Evolutionary conservation across 2,888 invertebrate genomes (phyloP).

Genomic region (Carterocephalus palaemon): DNA sequence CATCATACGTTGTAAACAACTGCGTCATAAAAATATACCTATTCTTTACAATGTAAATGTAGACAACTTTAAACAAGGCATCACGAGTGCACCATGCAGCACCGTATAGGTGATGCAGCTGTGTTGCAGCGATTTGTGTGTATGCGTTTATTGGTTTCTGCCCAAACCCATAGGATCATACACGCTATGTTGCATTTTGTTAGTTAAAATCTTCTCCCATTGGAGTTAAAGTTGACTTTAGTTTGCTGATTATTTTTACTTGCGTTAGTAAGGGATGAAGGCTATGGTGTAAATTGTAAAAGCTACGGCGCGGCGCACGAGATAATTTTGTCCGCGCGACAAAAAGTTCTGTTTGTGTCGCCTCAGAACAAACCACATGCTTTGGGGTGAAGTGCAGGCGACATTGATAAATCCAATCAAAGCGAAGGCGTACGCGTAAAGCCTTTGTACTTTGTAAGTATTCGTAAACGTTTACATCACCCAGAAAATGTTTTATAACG

Average conservation of each 20-base stretch:
- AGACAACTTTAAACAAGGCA: no score
- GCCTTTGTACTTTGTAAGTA: no score
- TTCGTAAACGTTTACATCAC: no score
- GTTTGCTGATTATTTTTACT: neutral
- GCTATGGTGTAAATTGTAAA: neutral
- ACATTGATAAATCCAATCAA: no score
- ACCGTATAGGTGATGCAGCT: conserved; percentile 13
- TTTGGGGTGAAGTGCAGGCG: no score
- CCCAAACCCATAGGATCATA: conserved; percentile 2
- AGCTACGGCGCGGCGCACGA: no score
- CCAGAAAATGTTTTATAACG: no score
- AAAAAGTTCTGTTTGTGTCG: no score
- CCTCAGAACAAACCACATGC: no score
- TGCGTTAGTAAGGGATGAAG: neutral
- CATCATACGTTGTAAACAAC: conserved; percentile 14
- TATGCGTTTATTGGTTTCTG: conserved; percentile 5
- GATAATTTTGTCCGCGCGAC: no score
- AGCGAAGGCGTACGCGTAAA: no score
- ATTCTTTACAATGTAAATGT: conserved; percentile 1
- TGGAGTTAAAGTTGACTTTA: conserved; percentile 20
- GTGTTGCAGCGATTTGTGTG: conserved; percentile 5
- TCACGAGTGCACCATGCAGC: conserved; percentile 28
- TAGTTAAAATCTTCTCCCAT: conserved; percentile 2
- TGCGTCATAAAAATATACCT: conserved; percentile 22
- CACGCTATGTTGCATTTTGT: neutral